These are phyloP conservation scores for Clostera curtula DNA, from an alignment of 2,888 invertebrate species.

Conservation along the genomic window DNA sequence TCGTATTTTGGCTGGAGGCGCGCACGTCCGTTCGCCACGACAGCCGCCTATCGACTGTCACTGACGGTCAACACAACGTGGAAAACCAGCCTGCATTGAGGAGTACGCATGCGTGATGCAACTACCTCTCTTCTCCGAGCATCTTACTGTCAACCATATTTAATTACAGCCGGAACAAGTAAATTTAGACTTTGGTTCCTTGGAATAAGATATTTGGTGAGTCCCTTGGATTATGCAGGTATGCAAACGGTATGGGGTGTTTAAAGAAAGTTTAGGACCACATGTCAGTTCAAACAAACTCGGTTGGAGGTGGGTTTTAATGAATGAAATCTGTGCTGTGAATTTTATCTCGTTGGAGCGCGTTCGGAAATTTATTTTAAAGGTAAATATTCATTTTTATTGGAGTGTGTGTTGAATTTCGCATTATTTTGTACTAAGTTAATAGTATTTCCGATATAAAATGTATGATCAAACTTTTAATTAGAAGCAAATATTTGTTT, in stretches of 20 bases:
- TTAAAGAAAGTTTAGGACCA: slow-evolving; percentile 50
- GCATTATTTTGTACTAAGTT: too few relatives aligned
- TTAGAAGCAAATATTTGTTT: too few relatives aligned
- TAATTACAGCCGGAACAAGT: slow-evolving; percentile 12
- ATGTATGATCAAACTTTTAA: too few relatives aligned
- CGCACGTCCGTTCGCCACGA: slow-evolving; percentile 33
- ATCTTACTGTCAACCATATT: slow-evolving; percentile 28
- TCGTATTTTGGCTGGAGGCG: slow-evolving; percentile 13
- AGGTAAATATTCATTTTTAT: too few relatives aligned
- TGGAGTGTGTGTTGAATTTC: too few relatives aligned
- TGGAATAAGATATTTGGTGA: slow-evolving; percentile 15
- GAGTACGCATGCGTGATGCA: slow-evolving; percentile 57
- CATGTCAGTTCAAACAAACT: slow-evolving; percentile 41
- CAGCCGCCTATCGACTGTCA: slow-evolving; percentile 59
- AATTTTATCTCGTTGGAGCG: slow-evolving; percentile 25
- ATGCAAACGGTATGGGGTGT: slow-evolving; percentile 33
- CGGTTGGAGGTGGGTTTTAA: slow-evolving; percentile 36
- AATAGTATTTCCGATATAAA: too few relatives aligned
- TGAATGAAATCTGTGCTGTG: slow-evolving; percentile 33
- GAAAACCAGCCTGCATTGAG: slow-evolving; percentile 55
- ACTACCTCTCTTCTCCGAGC: slow-evolving; percentile 42
- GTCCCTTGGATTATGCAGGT: slow-evolving; percentile 17
- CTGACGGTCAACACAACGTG: slow-evolving; percentile 36
- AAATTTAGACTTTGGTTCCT: slow-evolving; percentile 25
- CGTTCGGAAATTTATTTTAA: slow-evolving; percentile 9